Percentiles rank a stretch among this genome's conserved stretches.
Conservation (phyloP, 2,797 vertebrate genomes). For the Enteromius fasciolatus region DNA sequence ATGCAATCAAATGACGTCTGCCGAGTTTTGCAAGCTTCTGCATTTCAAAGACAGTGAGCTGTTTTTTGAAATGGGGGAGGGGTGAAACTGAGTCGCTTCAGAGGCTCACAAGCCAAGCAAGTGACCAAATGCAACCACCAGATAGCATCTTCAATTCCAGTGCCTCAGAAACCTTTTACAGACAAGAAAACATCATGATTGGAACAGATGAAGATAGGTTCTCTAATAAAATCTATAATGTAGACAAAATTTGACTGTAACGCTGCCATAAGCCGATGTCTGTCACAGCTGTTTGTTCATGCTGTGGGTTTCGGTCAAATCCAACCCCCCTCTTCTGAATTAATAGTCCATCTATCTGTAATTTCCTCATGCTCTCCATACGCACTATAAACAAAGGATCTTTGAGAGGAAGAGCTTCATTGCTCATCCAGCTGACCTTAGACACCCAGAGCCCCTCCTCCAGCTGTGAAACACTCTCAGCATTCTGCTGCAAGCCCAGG, state of each 20-base stretch:
- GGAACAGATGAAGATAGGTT: neutral
- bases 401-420: conserved; percentile 49
- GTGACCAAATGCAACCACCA: neutral
- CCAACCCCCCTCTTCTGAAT: neutral
- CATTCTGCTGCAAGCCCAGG: conserved; percentile 67
- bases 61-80: neutral
- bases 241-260: neutral
- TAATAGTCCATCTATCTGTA: neutral
- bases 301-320: neutral
- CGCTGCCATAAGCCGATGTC: neutral
- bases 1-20: conserved; percentile 20
- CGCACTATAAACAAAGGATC: conserved; percentile 62
- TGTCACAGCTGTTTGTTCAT: neutral
- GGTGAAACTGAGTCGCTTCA: neutral
- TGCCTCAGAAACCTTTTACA: conserved; percentile 3
- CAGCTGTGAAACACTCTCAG: conserved; percentile 59
- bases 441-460: conserved; percentile 64
- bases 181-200: neutral
- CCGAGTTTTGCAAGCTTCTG: conserved; percentile 5
- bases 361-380: conserved; percentile 22
- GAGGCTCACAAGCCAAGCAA: conserved; percentile 5
- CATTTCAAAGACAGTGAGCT: conserved; percentile 21
- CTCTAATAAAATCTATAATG: neutral
- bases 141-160: neutral
- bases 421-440: conserved; percentile 68